Percentiles rank a stretch among this genome's conserved stretches.
These are phyloP conservation scores for Capreolus pygargus DNA, from an alignment of 2,113 vertebrate species.

Conservation along the genomic window DNA sequence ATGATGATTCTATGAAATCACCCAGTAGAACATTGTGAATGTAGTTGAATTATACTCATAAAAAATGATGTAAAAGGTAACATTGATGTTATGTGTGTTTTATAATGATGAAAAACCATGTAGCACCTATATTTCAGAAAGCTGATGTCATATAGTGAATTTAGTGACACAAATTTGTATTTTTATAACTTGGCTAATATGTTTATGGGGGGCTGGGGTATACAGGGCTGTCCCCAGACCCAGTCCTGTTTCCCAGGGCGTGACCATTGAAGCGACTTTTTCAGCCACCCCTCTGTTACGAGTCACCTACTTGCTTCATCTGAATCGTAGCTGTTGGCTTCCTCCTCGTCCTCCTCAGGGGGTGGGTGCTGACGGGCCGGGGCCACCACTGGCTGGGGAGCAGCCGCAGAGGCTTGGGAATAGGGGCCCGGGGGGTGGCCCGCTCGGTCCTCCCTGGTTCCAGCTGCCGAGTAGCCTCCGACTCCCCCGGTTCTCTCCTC, in stretches of 20 bases:
- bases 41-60: rapidly evolving
- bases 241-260: not conserved
- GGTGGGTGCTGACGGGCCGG: conserved; percentile 79
- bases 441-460: conserved; percentile 81
- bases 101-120: not conserved
- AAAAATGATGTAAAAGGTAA: not conserved
- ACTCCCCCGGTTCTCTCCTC: conserved; percentile 81
- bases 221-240: not conserved
- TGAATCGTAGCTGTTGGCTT: conserved; percentile 94
- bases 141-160: not conserved
- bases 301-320: conserved; percentile 94
- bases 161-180: not conserved
- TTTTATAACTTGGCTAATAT: rapidly evolving
- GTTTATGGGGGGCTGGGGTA: too few species aligned
- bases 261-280: not conserved
- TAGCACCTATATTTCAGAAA: not conserved
- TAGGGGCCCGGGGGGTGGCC: conserved; percentile 76
- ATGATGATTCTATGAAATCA: too few species aligned
- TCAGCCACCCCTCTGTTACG: not conserved
- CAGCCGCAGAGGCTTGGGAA: not conserved
- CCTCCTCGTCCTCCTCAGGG: conserved; percentile 89
- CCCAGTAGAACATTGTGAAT: rapidly evolving
- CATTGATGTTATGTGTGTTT: not conserved
- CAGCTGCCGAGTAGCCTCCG: conserved; percentile 43
- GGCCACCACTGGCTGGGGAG: not conserved